Evolutionary conservation across 2,888 invertebrate species (phyloP), one percentile per base, ranked within the genome.

Genomic region (Rhaphigaster nebulosa): DNA sequence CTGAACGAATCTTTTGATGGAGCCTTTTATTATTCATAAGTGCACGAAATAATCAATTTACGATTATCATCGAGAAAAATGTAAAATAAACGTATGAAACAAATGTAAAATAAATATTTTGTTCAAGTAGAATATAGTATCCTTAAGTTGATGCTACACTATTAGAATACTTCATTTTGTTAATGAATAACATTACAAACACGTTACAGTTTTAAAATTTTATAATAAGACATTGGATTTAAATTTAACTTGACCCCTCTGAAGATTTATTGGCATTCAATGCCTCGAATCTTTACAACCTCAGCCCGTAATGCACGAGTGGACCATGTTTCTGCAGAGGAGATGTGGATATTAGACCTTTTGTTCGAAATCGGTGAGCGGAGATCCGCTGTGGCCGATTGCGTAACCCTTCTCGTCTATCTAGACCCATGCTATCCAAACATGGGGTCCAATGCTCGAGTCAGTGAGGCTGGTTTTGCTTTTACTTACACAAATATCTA

Each of bases 281-380:
- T 76, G 0, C 8, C 6, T 20, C 5, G 38, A 76, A 38, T 38
- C 38, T 76, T 6, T 34, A 76, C 38, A 76, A 23, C 70, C 70
- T 38, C 23, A 38, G 29, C 18, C 8, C 2, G 5, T 6, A 76
- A 38, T 23, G 29, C 70, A 76, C 20, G 18, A 38, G 38, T 6
- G 15, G 34, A 5, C 41, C 12, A 84, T 13, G 84, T n/a, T 84
- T 84, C 45, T 50, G 45, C 84, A 50, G 84, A 84, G 84, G 84
- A 84, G 84, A 84, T 84, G 84, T 41, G 84, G 84, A 84, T 50
- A 84, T 84, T 84, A 84, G 45, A 50, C 84, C 45, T 45, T 80
- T 84, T 84, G 84, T 84, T 84, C 23, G 84, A 18, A 50, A 84
- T 45, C 45, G 84, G 12, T 50, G 84, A 84, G 84, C 84, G 84